Base-by-base conservation (phyloP, 1,140 invertebrate genomes). In the Caenorhabditis briggsae region DNA sequence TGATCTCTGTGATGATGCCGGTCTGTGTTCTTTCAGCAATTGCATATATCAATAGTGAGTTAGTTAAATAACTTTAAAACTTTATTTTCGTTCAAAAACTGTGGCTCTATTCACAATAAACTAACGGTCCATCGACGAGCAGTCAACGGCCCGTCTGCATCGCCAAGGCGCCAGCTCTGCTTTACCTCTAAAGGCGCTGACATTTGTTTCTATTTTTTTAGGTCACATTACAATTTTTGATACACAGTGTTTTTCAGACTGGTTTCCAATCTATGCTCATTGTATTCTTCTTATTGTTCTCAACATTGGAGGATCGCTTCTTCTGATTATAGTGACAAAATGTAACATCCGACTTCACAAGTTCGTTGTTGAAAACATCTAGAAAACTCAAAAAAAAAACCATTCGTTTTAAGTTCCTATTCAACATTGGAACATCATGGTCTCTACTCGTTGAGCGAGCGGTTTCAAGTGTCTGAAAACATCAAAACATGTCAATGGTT, bases 391-490 rank as follows among this genome's bases (percentile, higher is more conserved):
- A 11, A 9, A n/a, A 53, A 11, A 50, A 0, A 23, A 9, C 0
- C 23, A 20, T 18, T 23, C 50, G 2, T 78, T 78, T 78, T 50
- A 46, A 78, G 70, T n/a, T 78, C 70, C 3, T 78, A 78, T 23
- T 78, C 70, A 25, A 78, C 70, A 20, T 18, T 78, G 9, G 70
- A 78, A 50, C 70, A 78, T 48, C 70, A 78, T 23, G 70, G 70
- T n/a, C 70, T 78, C 46, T 78, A 78, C 9, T 78, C 70, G 14
- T n/a, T 78, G 14, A 78, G 70, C n/a, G 20, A 78, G 46, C 70
- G 70, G 43, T 78, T 78, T 78, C 70, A 78, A 78, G 70, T 78
- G 8, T 78, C 70, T 23, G 70, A 78, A 78, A 78, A 78, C 46
- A 48, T 78, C 20, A 78, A 78, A 78, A 78, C 70, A 78, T 78